Base-by-base conservation (phyloP, 1,140 invertebrate species). In the Pseudomyrmex cubaensis region DNA sequence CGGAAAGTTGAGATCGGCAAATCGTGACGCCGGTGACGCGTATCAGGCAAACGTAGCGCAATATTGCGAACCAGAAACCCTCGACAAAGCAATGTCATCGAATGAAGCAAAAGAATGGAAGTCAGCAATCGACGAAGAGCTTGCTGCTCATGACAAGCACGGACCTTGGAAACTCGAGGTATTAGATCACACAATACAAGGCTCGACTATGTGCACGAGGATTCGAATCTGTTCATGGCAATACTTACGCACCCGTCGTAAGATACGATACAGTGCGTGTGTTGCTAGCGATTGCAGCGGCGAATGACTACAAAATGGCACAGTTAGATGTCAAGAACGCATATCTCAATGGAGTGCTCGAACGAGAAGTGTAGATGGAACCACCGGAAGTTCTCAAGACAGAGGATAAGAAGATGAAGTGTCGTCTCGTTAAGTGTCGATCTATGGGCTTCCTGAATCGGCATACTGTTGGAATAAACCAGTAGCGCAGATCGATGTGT, bases 311-410 rank as follows among this genome's bases (percentile, higher is more conserved):
- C 62, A n/a, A 25, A 77, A 63, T 63, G 61, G 61, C 61, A 20
- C 61, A 63, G 61, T 20, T 63, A n/a, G 61, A 63, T 25, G 61
- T 63, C 22, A 63, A 63, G 61, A 63, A 63, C 61, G 61, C 61
- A 22, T 63, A 63, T 20, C 61, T 63, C 61, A 63, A 63, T 44
- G 61, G 22, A n/a, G n/a, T n/a, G 20, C 20, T 63, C 20, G 61
- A 63, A 25, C 61, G 61, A 12, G 61, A 63, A 22, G 61, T 63
- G 2, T 63, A 22, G 61, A 63, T 63, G 61, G 61, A 63, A 20
- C 61, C 61, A 22, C 35, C 61, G 5, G 61, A 35, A 63, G 17
- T 22, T 63, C 8, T 63, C 17, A 25, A 63, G 20, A 13, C 10
- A 15, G 61, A 0, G 35, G 35, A 63, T 20, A 7, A 20, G 22